Evolutionary conservation across 2,888 invertebrate genomes (phyloP).

Genomic region (Eilema depressum): DNA sequence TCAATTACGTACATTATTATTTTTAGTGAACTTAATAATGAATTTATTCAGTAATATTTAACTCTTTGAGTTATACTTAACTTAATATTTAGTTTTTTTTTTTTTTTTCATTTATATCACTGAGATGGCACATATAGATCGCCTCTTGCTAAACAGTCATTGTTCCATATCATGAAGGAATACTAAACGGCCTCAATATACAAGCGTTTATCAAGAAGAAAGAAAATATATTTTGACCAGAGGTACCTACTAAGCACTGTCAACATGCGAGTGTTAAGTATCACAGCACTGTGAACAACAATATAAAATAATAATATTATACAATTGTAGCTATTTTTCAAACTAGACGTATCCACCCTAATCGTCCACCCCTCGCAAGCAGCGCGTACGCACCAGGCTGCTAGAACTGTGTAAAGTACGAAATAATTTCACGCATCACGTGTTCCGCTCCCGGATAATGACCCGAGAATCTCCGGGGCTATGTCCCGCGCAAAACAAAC

Average conservation of each 20-base stretch:
- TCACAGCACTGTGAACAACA: neutral
- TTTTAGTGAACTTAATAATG: too few relatives aligned
- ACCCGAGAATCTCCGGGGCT: conserved; percentile 72
- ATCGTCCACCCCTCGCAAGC: conserved; percentile 54
- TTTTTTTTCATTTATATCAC: too few relatives aligned
- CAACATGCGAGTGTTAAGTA: neutral
- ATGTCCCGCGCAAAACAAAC: conserved; percentile 76
- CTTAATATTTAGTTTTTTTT: too few relatives aligned
- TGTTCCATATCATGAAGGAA: too few relatives aligned
- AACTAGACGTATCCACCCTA: conserved; percentile 59
- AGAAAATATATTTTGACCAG: neutral
- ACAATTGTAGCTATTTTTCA: neutral
- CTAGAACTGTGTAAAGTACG: conserved; percentile 84
- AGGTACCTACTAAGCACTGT: neutral
- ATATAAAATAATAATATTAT: neutral
- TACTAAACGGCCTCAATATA: too few relatives aligned
- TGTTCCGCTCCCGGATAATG: conserved; percentile 81
- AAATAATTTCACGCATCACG: conserved; percentile 87
- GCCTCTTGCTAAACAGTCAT: too few relatives aligned
- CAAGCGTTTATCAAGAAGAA: neutral
- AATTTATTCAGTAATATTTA: too few relatives aligned
- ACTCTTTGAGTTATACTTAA: too few relatives aligned
- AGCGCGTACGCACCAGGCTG: conserved; percentile 77
- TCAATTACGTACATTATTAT: neutral
- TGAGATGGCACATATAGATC: too few relatives aligned